Evolutionary conservation across 2,888 invertebrate species (phyloP), one percentile per base, ranked within the genome.

Genomic region (Eupithecia abbreviata): DNA sequence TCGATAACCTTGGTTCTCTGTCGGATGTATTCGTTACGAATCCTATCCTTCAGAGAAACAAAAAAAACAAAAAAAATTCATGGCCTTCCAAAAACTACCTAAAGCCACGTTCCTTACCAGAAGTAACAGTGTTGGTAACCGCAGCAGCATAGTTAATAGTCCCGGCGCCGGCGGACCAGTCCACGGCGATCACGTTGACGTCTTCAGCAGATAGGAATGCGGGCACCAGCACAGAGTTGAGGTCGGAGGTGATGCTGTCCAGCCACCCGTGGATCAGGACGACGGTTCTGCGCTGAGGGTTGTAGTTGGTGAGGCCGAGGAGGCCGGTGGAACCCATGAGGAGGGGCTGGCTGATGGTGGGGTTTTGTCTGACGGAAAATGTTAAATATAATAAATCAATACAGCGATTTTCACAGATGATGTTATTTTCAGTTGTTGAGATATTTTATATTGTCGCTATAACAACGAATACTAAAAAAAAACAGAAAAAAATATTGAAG

Each of bases 211-310:
- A 43, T 12, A 87, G 77, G 82, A 86, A 86, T 0, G 86, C 87
- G 80, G 82, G 12, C 0, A 88, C 85, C 0, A 90, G 73, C 0
- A 86, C 84, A 0, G 79, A 76, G 77, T 89, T 89, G 71, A 87
- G 74, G 13, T 82, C 83, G 10, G 86, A 79, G 0, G 83, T 82
- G 0, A 81, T 87, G 18, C 10, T 68, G 18, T 68, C 68, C 68
- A 18, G 7, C 90, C 90, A 91, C 0, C 91, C 91, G 67, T 91
- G 91, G 0, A 90, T 12, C 0, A 90, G 80, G 0, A 91, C 41
- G 0, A 89, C 74, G 0, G 90, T 90, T 6, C 89, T 84, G 0
- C 87, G 82, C 0, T 45, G 49, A 0, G 87, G 6, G 51, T 85
- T 80, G 82, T 84, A 90, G 83, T 90, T 88, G 0, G 90, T 87